Percentiles rank a stretch among this genome's conserved stretches.
Evolutionary conservation across 2,797 vertebrate genomes (phyloP).

Genomic region (Lindbergichthys nudifrons): DNA sequence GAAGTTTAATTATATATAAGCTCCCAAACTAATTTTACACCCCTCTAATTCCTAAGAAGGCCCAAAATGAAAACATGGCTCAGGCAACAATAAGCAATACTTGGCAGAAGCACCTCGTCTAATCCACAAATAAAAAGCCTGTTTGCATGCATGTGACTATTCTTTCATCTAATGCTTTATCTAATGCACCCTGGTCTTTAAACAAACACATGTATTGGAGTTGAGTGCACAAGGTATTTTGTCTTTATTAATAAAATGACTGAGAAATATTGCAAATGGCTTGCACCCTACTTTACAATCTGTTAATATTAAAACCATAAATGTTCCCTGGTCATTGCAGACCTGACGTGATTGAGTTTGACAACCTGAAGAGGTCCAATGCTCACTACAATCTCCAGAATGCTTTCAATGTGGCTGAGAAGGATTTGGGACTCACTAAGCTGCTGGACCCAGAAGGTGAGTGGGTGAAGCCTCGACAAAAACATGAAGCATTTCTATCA

Average conservation of each 20-base stretch:
- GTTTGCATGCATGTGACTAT: slow-evolving; percentile 14
- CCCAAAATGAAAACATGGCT: slow-evolving; percentile 21
- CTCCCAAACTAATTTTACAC: neutral
- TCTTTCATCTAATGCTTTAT: slow-evolving; percentile 16
- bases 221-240: neutral
- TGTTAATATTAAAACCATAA: slow-evolving; percentile 34
- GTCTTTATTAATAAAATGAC: neutral
- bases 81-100: slow-evolving; percentile 17
- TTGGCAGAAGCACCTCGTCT: slow-evolving; percentile 10
- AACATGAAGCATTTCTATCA: slow-evolving; percentile 20
- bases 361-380: slow-evolving; percentile 92
- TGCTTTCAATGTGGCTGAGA: slow-evolving; percentile 94
- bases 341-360: slow-evolving; percentile 94
- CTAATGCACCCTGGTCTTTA: slow-evolving; percentile 12
- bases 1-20: neutral
- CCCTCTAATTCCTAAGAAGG: neutral
- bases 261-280: neutral
- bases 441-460: slow-evolving; percentile 95
- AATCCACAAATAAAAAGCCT: slow-evolving; percentile 25
- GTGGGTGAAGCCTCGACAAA: slow-evolving; percentile 28
- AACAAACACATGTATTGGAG: neutral
- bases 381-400: slow-evolving; percentile 97
- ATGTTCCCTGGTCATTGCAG: slow-evolving; percentile 73
- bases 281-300: slow-evolving; percentile 2
- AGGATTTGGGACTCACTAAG: slow-evolving; percentile 94